Percentiles rank a stretch among this genome's conserved stretches.
Evolutionary conservation across 2,113 vertebrate species (phyloP).

Genomic region (Nothoprocta pentlandii): DNA sequence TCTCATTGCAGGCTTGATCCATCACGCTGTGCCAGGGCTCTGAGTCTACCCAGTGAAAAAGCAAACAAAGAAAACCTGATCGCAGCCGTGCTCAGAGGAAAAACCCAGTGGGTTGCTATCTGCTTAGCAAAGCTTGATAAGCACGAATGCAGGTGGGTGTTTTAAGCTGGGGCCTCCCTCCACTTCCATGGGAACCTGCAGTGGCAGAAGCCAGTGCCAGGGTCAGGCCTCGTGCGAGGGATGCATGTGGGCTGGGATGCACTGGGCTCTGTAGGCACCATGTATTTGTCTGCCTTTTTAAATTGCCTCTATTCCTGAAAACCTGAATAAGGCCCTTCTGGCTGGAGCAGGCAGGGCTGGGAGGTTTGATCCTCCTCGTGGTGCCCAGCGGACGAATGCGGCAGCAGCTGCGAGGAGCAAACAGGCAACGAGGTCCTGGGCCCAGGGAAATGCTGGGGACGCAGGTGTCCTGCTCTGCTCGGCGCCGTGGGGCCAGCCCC

Average conservation of each 20-base stretch:
- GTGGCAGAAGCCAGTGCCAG: background rate
- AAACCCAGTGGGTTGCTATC: background rate
- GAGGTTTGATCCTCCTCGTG: rapidly evolving
- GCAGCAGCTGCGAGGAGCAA: background rate
- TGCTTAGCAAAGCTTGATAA: background rate
- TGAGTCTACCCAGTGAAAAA: background rate
- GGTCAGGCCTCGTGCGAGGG: background rate
- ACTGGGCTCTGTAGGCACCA: background rate
- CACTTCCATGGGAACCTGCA: too few species aligned
- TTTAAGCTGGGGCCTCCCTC: background rate
- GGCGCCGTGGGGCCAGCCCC: background rate
- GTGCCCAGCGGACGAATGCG: background rate
- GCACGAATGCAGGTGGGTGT: background rate
- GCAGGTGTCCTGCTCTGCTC: rapidly evolving
- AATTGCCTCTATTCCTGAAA: background rate
- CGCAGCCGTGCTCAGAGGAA: background rate
- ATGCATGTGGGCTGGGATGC: background rate
- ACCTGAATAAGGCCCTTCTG: background rate
- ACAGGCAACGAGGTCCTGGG: rapidly evolving
- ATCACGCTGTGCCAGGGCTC: background rate
- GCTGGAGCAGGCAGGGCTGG: background rate
- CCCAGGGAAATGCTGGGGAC: too few species aligned
- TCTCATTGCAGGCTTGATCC: background rate
- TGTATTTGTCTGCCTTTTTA: background rate
- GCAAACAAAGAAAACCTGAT: background rate